Percentiles rank a stretch among this genome's conserved stretches.
These are phyloP conservation scores for Uria aalge DNA, from an alignment of 2,113 vertebrate genomes.

Conservation along the genomic window DNA sequence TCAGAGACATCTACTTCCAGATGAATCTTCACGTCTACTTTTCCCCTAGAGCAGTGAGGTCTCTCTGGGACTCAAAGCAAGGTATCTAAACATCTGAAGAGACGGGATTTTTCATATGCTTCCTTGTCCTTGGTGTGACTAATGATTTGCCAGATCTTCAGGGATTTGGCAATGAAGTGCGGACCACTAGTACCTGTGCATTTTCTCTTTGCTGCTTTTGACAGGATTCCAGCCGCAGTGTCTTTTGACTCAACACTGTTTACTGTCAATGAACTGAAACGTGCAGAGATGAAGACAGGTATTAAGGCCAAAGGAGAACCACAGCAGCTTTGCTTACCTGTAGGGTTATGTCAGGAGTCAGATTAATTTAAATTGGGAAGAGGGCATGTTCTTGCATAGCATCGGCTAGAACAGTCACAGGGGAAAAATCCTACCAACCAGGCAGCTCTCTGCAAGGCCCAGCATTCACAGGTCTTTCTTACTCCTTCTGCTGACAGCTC, in stretches of 20 bases:
- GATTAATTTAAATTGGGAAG: not conserved
- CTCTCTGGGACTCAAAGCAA: not conserved
- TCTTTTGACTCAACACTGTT: not conserved
- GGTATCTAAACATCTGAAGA: not conserved
- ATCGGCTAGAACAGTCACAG: not conserved
- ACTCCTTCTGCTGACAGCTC: not conserved
- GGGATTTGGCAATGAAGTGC: not conserved
- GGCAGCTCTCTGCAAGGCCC: not conserved
- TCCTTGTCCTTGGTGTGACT: not conserved
- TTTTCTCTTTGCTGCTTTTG: not conserved
- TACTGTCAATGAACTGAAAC: not conserved
- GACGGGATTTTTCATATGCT: not conserved
- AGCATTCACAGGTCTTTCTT: not conserved
- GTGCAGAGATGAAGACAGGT: not conserved
- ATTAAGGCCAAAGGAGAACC: not conserved
- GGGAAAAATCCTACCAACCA: not conserved
- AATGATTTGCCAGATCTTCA: not conserved
- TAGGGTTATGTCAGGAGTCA: not conserved
- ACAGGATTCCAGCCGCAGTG: not conserved
- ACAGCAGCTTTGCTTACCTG: not conserved
- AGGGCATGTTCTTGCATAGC: not conserved
- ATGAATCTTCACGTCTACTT: not conserved
- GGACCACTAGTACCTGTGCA: not conserved
- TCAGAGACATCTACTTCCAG: not conserved
- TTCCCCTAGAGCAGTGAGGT: not conserved